Base-by-base conservation (phyloP, 2,888 invertebrate species). In the Parasteatoda lunata region DNA sequence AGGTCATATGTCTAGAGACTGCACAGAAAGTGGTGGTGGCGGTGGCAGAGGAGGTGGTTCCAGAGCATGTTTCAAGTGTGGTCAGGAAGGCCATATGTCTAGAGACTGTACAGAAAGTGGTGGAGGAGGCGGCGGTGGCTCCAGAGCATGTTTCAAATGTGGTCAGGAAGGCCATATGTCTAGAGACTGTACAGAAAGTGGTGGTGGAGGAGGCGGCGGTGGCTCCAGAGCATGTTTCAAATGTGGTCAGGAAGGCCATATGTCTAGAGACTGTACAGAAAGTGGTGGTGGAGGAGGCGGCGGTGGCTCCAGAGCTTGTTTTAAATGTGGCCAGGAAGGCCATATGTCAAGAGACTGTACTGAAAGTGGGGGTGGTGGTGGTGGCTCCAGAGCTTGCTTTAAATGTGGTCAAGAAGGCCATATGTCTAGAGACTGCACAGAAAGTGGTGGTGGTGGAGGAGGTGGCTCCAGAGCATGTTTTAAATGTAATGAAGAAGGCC, bases 231-330 rank as follows among this genome's bases (percentile, higher is more conserved):
- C 66, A 3, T 84, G 90, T 89, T 78, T 66, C 59, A 90, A 90
- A 7, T 90, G 89, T 85, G 89, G 86, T 70, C 48, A 90, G 89
- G 54, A 91, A 30, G 89, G 90, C 3, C 89, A 90, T 65, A 84
- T 90, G 70, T 70, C 88, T 8, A 77, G 89, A 66, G 89, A 90
- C 11, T 90, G 90, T 66, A 80, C 89, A 3, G 54, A 52, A 30
- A 13, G 68, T 80, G 75, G 54, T 75, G 70, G 71, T 11, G 82
- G 89, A 54, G 80, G 84, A 54, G 80, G 84, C 65, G 89, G 89
- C 49, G 89, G 89, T 54, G 86, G 83, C 52, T 79, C 82, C 4
- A 66, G 82, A 15, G 48, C 52, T 11, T 89, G 89, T 59, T 84
- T 51, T 48, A 90, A 89, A 64, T 90, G 90, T 54, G 78, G 84